Evolutionary conservation across 92 coral and sea anemone species (phyloP).

Genomic region (Chrysogorgia sp.): DNA sequence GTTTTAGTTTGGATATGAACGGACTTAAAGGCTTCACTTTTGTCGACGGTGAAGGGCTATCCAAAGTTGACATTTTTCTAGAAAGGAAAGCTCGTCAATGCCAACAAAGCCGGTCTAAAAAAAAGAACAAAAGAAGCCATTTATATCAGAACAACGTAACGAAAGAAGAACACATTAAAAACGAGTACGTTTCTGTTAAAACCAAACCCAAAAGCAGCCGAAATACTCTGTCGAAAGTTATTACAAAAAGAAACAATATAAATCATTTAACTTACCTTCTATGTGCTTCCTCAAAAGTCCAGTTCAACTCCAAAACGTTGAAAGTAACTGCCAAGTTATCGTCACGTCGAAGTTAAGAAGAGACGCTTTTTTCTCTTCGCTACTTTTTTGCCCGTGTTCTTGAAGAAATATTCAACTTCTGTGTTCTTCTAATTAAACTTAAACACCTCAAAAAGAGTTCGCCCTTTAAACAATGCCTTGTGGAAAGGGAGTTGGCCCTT

Average conservation of each 20-base stretch:
- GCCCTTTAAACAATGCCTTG: background rate
- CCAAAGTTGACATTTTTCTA: conserved; percentile 49
- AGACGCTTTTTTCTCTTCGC: background rate
- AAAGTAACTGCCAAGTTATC: conserved; percentile 7
- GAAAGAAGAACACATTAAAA: background rate
- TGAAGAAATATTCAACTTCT: background rate
- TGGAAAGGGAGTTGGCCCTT: background rate
- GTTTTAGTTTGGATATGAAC: conserved; percentile 91
- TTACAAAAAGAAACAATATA: background rate
- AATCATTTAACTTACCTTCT: background rate
- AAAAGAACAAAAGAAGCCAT: background rate
- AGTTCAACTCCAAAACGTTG: background rate
- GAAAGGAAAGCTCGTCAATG: background rate
- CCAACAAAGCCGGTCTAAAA: background rate
- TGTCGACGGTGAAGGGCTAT: conserved; percentile 52
- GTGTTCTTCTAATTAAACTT: background rate
- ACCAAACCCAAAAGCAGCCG: background rate
- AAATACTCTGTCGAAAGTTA: background rate
- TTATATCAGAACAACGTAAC: conserved; percentile 17
- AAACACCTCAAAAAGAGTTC: background rate
- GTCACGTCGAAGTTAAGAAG: conserved; percentile 30
- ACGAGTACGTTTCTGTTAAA: background rate
- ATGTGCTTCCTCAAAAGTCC: background rate
- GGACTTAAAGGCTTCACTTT: conserved; percentile 97
- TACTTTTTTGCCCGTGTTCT: background rate